Evolutionary conservation across 2,888 invertebrate species (phyloP).

Genomic region (Dicycla oo): DNA sequence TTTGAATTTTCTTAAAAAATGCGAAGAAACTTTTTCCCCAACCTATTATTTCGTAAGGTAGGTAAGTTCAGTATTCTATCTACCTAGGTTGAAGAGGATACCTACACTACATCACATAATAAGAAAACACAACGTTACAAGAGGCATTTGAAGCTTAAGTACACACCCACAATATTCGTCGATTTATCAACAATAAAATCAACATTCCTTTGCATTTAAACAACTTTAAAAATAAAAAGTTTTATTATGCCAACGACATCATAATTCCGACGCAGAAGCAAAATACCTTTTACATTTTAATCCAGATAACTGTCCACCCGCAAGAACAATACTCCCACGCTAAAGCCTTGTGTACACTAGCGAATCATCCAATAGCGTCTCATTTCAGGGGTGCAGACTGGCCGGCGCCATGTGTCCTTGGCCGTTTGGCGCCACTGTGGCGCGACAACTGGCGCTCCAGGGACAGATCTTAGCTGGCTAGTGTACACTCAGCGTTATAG

Average conservation of each 20-base stretch:
- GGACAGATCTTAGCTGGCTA: constrained; percentile 21
- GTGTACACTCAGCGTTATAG: constrained; percentile 12
- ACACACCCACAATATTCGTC: too few relatives aligned
- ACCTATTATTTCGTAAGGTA: too few relatives aligned
- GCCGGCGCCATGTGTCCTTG: constrained; percentile 52
- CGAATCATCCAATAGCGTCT: constrained; percentile 18
- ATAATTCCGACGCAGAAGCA: neutral
- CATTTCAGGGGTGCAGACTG: constrained; percentile 41
- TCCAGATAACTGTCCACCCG: constrained; percentile 22
- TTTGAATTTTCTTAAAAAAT: too few relatives aligned
- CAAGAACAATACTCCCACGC: constrained; percentile 35
- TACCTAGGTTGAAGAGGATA: neutral
- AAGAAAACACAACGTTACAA: neutral
- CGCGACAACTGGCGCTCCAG: constrained; percentile 39
- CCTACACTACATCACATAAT: neutral
- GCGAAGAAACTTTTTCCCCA: too few relatives aligned
- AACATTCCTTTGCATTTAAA: neutral
- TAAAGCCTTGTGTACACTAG: constrained; percentile 17
- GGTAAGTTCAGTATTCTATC: neutral
- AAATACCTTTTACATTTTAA: constrained; percentile 1
- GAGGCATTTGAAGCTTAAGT: neutral
- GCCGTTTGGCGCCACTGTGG: constrained; percentile 43
- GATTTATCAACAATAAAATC: neutral
- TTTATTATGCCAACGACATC: neutral
- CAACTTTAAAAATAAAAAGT: neutral